Evolutionary conservation across 1,140 invertebrate species (phyloP).

Genomic region (Drosophila nannoptera): DNA sequence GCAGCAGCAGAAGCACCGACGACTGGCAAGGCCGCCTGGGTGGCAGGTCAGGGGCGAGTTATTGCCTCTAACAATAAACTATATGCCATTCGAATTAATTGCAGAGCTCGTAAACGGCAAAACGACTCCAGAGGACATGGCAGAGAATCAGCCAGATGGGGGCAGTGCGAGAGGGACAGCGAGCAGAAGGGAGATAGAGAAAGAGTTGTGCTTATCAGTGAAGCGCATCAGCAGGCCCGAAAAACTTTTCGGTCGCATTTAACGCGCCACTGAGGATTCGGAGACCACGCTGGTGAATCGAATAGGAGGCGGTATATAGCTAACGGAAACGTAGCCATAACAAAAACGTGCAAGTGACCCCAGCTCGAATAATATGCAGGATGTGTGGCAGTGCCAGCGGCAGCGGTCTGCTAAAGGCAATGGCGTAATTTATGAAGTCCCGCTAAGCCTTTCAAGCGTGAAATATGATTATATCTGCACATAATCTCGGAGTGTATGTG

Average conservation of each 20-base stretch:
- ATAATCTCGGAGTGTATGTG: conserved; percentile 29
- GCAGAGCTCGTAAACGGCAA: conserved; percentile 43
- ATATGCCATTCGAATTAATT: conserved; percentile 55
- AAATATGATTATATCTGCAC: conserved; percentile 69
- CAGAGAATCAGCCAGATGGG: not conserved
- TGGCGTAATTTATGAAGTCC: conserved; percentile 68
- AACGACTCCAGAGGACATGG: conserved; percentile 26
- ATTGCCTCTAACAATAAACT: conserved; percentile 34
- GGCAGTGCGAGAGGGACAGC: no score
- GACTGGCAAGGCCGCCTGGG: not conserved
- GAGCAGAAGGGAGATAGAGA: not conserved
- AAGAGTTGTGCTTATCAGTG: conserved; percentile 44
- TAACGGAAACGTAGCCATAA: conserved; percentile 2
- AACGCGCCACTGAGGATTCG: conserved; percentile 43
- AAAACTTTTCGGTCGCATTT: conserved; percentile 51
- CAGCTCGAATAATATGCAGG: conserved; percentile 31
- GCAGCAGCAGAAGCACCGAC: not conserved
- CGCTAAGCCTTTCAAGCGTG: conserved; percentile 66
- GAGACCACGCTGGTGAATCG: no score
- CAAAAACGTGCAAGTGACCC: conserved; percentile 64
- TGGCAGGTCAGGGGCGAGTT: conserved; percentile 16
- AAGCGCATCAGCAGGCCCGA: conserved; percentile 26
- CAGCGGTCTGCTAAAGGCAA: conserved; percentile 28
- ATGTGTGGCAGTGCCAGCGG: conserved; percentile 5
- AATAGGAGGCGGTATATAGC: not conserved